Evolutionary conservation across 2,113 vertebrate species (phyloP).

Genomic region (Epinephelus cyanopodus): DNA sequence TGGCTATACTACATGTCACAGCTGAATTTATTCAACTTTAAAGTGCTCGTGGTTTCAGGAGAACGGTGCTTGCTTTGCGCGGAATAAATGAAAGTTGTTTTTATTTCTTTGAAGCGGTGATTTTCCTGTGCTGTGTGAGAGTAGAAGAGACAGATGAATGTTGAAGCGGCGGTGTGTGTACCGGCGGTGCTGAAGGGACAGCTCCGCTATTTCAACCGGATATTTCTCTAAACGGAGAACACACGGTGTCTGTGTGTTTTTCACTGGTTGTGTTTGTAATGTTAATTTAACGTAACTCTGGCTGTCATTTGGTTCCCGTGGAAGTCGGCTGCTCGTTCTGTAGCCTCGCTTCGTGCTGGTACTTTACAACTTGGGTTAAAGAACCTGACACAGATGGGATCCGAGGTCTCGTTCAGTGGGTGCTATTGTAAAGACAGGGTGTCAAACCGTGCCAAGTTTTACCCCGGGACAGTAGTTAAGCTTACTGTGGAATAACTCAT

Average conservation of each 20-base stretch:
- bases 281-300: neutral
- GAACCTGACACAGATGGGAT: neutral
- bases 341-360: neutral
- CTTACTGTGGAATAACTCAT: neutral
- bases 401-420: neutral
- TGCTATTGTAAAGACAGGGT: neutral
- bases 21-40: neutral
- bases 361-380: constrained; percentile 24
- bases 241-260: neutral
- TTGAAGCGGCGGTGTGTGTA: constrained; percentile 3
- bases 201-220: constrained; percentile 53
- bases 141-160: neutral
- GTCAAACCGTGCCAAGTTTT: neutral
- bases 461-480: neutral
- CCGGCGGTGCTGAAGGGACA: constrained; percentile 81
- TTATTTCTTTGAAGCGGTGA: neutral
- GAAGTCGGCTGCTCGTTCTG: neutral
- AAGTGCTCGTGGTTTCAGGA: neutral
- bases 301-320: neutral
- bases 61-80: neutral
- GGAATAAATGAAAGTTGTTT: constrained; percentile 7
- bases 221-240: neutral
- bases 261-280: neutral
- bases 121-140: constrained; percentile 30
- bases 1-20: constrained; percentile 4